Evolutionary conservation across 2,888 invertebrate genomes (phyloP).

Genomic region (Ichneumoninae sp.): DNA sequence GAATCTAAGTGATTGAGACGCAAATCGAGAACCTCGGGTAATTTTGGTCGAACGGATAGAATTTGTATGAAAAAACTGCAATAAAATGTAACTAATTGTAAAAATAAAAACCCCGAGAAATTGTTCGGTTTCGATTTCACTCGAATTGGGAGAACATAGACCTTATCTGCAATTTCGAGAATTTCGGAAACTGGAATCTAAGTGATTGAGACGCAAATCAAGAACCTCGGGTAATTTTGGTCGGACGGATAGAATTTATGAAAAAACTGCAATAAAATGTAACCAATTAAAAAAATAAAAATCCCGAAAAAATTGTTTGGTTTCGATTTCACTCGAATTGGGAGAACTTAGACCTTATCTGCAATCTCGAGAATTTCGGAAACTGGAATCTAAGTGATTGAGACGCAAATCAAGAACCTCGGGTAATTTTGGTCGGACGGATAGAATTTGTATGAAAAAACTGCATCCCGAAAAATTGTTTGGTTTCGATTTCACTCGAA

Average conservation of each 20-base stretch:
- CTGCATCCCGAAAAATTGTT: not conserved
- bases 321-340: too few species aligned
- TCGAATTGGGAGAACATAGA: too few species aligned
- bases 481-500: too few species aligned
- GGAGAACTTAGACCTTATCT: not conserved
- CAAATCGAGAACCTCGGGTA: not conserved
- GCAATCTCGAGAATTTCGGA: conserved; percentile 17
- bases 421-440: not conserved
- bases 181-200: too few species aligned
- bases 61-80: not conserved
- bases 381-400: not conserved
- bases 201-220: not conserved
- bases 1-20: not conserved
- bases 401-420: conserved; percentile 8
- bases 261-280: not conserved
- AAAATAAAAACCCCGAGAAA: not conserved
- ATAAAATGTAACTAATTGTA: too few species aligned
- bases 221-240: not conserved
- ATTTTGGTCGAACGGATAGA: not conserved
- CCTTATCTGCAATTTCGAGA: not conserved
- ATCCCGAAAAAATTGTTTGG: too few species aligned
- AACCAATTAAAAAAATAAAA: too few species aligned
- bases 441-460: not conserved
- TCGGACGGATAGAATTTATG: not conserved
- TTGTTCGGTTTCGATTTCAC: too few species aligned